phyloP scores from a whole-genome alignment of 2,888 invertebrate genomes.

The Ischnura elegans region DNA sequence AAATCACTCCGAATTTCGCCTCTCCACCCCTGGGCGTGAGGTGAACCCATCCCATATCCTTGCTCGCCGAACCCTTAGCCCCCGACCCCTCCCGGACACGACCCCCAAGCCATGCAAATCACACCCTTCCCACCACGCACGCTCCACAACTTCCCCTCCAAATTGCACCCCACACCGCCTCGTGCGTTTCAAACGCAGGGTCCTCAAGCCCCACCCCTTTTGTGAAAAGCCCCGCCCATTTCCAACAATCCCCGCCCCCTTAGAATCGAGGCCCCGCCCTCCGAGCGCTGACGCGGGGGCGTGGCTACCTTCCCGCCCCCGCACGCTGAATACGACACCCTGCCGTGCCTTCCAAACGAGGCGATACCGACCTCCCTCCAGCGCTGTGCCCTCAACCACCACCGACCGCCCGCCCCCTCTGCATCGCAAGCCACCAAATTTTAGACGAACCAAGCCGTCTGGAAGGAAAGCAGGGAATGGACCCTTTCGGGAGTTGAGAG shows the following conservation, averaged over 20 bases:
- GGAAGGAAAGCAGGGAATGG: background rate
- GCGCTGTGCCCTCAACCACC: background rate
- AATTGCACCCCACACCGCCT: background rate
- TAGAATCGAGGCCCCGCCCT: background rate
- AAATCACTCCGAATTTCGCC: background rate
- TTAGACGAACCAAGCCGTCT: background rate
- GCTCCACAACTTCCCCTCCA: background rate
- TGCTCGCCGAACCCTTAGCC: background rate
- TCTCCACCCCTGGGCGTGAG: background rate
- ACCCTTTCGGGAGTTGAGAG: background rate
- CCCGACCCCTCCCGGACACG: background rate
- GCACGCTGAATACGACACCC: constrained; percentile 70
- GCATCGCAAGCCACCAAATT: background rate
- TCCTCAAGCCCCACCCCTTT: background rate
- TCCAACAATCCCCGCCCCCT: background rate
- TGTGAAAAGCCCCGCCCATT: background rate
- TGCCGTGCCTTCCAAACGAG: constrained; percentile 29
- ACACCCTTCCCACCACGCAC: background rate
- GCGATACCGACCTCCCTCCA: background rate
- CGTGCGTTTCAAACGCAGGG: background rate
- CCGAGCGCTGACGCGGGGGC: background rate
- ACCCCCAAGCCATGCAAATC: background rate
- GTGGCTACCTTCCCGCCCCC: constrained; percentile 45
- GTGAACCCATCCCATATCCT: background rate
- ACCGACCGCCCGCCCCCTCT: background rate